These are phyloP conservation scores for Ophioderma brevispina DNA, from an alignment of 35 echinoderm and acorn worm species.

Conservation along the genomic window DNA sequence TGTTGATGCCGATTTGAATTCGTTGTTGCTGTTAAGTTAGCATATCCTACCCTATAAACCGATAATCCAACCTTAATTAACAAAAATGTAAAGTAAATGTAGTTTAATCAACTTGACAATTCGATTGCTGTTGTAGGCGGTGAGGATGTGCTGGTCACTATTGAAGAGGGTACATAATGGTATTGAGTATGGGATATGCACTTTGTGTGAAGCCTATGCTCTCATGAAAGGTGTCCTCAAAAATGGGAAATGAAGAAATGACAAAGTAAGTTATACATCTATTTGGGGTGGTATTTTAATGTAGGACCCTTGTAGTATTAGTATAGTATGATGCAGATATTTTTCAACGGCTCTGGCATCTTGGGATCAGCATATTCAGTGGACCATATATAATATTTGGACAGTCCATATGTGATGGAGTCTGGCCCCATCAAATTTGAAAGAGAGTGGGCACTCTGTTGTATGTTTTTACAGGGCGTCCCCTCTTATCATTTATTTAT, in stretches of 20 bases:
- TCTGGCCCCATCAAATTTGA: too few relatives aligned
- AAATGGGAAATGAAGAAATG: constrained; percentile 87
- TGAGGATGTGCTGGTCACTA: constrained; percentile 94
- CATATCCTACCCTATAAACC: too few relatives aligned
- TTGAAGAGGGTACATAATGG: constrained; percentile 99
- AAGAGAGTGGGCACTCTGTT: too few relatives aligned
- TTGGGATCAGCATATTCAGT: neutral
- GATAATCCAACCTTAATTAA: too few relatives aligned
- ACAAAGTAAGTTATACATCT: constrained; percentile 24
- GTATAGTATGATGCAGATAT: neutral
- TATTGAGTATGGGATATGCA: constrained; percentile 96
- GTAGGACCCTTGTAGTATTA: neutral
- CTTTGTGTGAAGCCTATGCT: constrained; percentile 94
- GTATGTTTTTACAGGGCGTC: too few relatives aligned
- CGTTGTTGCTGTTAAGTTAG: too few relatives aligned
- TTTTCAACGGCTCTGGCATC: neutral
- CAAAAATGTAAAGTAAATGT: too few relatives aligned
- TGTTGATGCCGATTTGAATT: too few relatives aligned
- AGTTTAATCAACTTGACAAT: too few relatives aligned
- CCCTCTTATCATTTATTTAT: too few relatives aligned
- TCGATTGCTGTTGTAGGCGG: too few relatives aligned
- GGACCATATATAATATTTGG: neutral
- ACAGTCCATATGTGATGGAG: neutral
- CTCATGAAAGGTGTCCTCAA: constrained; percentile 89
- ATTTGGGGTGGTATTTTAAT: neutral